A percentile compares a stretch with the other conserved stretches of the same genome.
phyloP scores from a whole-genome alignment of 2,113 vertebrate species.

The Epinephelus fuscoguttatus region DNA sequence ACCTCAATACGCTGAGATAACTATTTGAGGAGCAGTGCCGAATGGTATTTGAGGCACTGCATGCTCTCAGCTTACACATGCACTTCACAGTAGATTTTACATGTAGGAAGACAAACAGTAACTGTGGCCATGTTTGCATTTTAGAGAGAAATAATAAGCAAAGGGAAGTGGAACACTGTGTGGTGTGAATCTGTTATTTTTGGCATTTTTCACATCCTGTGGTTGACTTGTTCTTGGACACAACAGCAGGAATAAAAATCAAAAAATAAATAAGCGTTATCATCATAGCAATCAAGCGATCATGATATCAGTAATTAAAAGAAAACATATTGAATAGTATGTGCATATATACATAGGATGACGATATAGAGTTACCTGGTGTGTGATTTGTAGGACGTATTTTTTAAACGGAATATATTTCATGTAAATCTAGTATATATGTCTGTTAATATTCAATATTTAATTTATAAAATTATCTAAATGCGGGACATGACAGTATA shows the following conservation, averaged over 20 bases:
- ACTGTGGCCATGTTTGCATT: slow-evolving; percentile 29
- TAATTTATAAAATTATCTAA: neutral
- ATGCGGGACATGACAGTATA: neutral
- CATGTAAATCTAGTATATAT: neutral
- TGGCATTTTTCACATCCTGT: slow-evolving; percentile 50
- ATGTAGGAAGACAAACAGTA: slow-evolving; percentile 19
- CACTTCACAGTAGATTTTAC: slow-evolving; percentile 15
- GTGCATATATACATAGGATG: neutral
- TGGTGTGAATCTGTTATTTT: slow-evolving; percentile 47
- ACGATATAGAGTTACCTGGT: neutral
- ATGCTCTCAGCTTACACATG: slow-evolving; percentile 16
- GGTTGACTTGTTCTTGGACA: slow-evolving; percentile 8
- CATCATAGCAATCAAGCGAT: neutral
- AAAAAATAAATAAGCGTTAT: slow-evolving; percentile 22
- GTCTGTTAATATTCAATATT: neutral
- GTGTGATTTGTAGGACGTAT: neutral
- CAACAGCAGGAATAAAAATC: neutral
- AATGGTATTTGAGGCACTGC: slow-evolving; percentile 31
- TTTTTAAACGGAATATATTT: neutral
- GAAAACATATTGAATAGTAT: slow-evolving; percentile 25
- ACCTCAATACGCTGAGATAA: slow-evolving; percentile 3
- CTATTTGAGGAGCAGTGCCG: neutral
- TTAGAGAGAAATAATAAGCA: slow-evolving; percentile 18
- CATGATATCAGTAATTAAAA: slow-evolving; percentile 18
- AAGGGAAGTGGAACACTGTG: slow-evolving; percentile 8